These are phyloP conservation scores for Acrossocheilus fasciatus DNA, from an alignment of 2,797 vertebrate genomes.

Conservation along the genomic window DNA sequence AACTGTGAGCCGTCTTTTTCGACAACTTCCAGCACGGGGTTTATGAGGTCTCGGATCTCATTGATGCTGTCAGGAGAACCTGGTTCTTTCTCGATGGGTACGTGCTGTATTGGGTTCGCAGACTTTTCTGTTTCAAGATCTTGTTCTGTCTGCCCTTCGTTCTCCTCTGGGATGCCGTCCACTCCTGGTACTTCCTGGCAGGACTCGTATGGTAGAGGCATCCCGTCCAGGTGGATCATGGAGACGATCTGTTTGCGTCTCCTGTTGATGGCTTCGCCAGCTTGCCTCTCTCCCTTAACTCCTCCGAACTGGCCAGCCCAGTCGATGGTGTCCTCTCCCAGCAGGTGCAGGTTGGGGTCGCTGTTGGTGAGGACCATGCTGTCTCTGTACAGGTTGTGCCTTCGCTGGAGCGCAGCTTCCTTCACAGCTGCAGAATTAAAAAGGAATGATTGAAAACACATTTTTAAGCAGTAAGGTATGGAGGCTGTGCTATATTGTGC, in stretches of 20 bases:
- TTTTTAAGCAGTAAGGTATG: not conserved
- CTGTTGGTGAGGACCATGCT: slow-evolving; percentile 94
- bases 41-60: slow-evolving; percentile 81
- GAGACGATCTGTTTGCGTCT: slow-evolving; percentile 92
- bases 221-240: slow-evolving; percentile 85
- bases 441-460: not conserved
- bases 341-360: slow-evolving; percentile 92
- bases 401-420: slow-evolving; percentile 93
- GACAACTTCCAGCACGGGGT: slow-evolving; percentile 71
- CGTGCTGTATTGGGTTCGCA: not conserved
- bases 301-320: slow-evolving; percentile 82
- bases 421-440: slow-evolving; percentile 85
- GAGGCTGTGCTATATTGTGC: not conserved
- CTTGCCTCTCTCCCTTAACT: slow-evolving; percentile 50
- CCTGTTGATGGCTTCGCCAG: slow-evolving; percentile 59
- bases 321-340: slow-evolving; percentile 84
- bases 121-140: slow-evolving; percentile 44
- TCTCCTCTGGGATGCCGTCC: slow-evolving; percentile 80
- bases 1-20: slow-evolving; percentile 21
- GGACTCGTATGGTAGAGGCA: slow-evolving; percentile 78
- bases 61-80: slow-evolving; percentile 77
- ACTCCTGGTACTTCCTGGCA: slow-evolving; percentile 78
- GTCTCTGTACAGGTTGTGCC: slow-evolving; percentile 96
- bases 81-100: slow-evolving; percentile 27
- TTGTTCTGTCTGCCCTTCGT: slow-evolving; percentile 18